These are phyloP conservation scores for Pristionchus arcanus DNA, from an alignment of 2,888 invertebrate species.

Conservation along the genomic window DNA sequence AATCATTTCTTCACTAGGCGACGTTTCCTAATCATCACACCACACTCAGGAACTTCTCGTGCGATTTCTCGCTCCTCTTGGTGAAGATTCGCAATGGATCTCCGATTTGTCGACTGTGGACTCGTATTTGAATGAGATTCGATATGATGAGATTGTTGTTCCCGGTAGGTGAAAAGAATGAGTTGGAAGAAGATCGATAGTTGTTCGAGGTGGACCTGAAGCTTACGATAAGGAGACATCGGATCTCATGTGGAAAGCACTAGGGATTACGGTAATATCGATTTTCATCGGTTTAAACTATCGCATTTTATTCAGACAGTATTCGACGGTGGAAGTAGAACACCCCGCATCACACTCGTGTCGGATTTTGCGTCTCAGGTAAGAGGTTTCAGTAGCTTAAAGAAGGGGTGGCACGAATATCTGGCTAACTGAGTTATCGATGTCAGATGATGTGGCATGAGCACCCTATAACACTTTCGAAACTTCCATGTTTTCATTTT, in stretches of 20 bases:
- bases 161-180: background rate
- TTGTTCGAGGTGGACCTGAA: slow-evolving; percentile 18
- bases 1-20: background rate
- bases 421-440: too few relatives aligned
- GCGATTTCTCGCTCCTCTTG: slow-evolving; percentile 64
- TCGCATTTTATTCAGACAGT: background rate
- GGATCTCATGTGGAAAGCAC: slow-evolving; percentile 48
- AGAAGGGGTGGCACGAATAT: too few relatives aligned
- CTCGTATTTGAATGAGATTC: slow-evolving; percentile 59
- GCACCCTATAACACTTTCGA: too few relatives aligned
- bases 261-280: slow-evolving; percentile 27
- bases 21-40: slow-evolving; percentile 6
- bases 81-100: slow-evolving; percentile 65
- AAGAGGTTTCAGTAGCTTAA: background rate
- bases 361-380: slow-evolving; percentile 68
- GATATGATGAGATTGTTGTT: slow-evolving; percentile 62
- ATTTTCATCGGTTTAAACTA: background rate
- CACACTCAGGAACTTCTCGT: slow-evolving; percentile 57
- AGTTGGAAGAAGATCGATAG: background rate
- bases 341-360: slow-evolving; percentile 61
- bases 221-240: slow-evolving; percentile 42
- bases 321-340: slow-evolving; percentile 1
- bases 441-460: too few relatives aligned
- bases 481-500: too few relatives aligned
- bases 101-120: slow-evolving; percentile 60